Conservation (phyloP, 2,888 invertebrate species). For the Petrolisthes manimaculis region DNA sequence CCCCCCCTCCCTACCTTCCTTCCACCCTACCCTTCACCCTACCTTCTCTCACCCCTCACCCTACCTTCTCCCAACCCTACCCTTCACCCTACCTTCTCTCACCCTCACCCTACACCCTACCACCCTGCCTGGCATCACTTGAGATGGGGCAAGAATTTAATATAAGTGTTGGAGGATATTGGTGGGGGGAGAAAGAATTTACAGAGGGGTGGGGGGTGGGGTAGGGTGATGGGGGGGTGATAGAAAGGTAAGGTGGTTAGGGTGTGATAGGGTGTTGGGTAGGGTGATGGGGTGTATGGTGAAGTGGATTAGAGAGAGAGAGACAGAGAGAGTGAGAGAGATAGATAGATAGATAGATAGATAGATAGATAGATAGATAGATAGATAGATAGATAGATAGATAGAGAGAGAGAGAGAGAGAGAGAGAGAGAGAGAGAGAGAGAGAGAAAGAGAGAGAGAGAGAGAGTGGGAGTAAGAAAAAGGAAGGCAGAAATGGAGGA, state of each 20-base stretch:
- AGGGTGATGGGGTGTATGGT: background rate
- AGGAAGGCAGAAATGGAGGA: background rate
- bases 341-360: background rate
- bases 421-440: background rate
- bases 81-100: background rate
- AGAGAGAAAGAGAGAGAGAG: background rate
- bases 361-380: background rate
- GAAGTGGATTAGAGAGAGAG: background rate
- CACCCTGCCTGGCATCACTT: too few species aligned
- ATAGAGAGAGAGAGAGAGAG: background rate
- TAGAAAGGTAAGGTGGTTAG: background rate
- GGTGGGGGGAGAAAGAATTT: too few species aligned
- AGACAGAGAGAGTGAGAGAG: too few species aligned
- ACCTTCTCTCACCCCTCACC: background rate
- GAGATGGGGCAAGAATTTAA: too few species aligned
- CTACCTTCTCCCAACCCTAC: background rate
- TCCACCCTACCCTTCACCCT: background rate
- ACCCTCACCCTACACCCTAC: background rate
- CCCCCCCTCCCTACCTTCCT: background rate
- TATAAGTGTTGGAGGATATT: too few species aligned
- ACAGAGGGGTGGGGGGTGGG: too few species aligned
- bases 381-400: background rate
- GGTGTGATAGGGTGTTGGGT: background rate
- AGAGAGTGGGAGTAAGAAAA: background rate
- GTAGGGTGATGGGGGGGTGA: too few species aligned